These are phyloP conservation scores for Styela clava DNA, from an alignment of 23 tunicate genomes.

Conservation along the genomic window DNA sequence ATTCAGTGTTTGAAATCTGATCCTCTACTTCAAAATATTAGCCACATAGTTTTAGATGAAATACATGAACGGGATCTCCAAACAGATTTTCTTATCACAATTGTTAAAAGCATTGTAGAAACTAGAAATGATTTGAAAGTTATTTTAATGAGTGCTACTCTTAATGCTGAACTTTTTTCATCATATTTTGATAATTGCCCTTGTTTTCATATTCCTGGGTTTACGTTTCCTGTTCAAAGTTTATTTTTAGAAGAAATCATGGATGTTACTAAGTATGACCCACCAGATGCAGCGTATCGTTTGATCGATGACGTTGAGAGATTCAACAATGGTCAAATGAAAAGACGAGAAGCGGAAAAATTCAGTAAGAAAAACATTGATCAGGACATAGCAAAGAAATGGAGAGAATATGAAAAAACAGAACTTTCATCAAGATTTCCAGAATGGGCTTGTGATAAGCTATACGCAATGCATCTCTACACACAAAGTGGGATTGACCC, in stretches of 20 bases:
- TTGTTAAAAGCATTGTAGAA: slow-evolving; percentile 41
- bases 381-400: background rate
- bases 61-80: slow-evolving; percentile 83
- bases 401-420: slow-evolving; percentile 6
- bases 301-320: background rate
- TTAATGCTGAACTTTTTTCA: slow-evolving; percentile 73
- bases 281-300: slow-evolving; percentile 31
- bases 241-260: slow-evolving; percentile 55
- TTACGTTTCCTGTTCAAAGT: slow-evolving; percentile 63
- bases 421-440: slow-evolving; percentile 17
- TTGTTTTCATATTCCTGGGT: slow-evolving; percentile 67
- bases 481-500: slow-evolving; percentile 46
- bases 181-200: slow-evolving; percentile 60
- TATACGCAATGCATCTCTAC: slow-evolving; percentile 69
- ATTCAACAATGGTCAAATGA: slow-evolving; percentile 6
- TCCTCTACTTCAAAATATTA: slow-evolving; percentile 36
- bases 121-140: slow-evolving; percentile 61
- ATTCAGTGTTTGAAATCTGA: slow-evolving; percentile 73
- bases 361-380: slow-evolving; percentile 12
- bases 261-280: slow-evolving; percentile 36
- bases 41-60: slow-evolving; percentile 76
- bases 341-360: background rate
- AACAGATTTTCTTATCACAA: slow-evolving; percentile 68
- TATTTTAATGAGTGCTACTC: slow-evolving; percentile 85
- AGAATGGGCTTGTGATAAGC: slow-evolving; percentile 16